Evolutionary conservation across 2,888 invertebrate species (phyloP).

Genomic region (Drosophila demipolita): DNA sequence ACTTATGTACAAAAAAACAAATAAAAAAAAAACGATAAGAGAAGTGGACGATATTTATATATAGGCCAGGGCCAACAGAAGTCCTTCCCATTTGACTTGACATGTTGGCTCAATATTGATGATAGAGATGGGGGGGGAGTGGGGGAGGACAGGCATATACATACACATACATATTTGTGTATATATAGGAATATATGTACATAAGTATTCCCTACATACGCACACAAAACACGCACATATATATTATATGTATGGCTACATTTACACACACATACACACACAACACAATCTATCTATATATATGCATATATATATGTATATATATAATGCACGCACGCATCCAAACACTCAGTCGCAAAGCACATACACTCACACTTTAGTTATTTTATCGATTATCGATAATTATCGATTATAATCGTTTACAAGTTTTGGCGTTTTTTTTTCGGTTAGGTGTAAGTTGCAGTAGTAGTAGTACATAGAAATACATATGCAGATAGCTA

Average conservation of each 20-base stretch:
- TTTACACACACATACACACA: slow-evolving; percentile 9
- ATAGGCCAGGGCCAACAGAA: background rate
- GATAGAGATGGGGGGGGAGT: background rate
- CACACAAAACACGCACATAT: slow-evolving; percentile 1
- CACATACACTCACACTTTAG: background rate
- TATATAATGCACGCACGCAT: slow-evolving; percentile 6
- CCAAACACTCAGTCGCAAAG: slow-evolving; percentile 14
- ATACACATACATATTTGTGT: slow-evolving; percentile 10
- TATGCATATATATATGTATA: background rate
- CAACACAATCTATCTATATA: background rate
- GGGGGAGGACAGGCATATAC: background rate
- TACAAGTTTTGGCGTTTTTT: slow-evolving; percentile 39
- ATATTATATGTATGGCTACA: slow-evolving; percentile 18
- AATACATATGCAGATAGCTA: slow-evolving; percentile 23
- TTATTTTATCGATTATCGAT: slow-evolving; percentile 32
- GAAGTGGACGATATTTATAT: slow-evolving; percentile 56
- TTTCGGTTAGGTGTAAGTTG: slow-evolving; percentile 34
- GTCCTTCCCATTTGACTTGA: slow-evolving; percentile 4
- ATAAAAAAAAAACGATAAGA: background rate
- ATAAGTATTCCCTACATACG: background rate
- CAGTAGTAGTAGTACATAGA: slow-evolving; percentile 31
- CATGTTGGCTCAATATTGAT: slow-evolving; percentile 28
- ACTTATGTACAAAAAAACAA: slow-evolving; percentile 15
- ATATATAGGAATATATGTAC: slow-evolving; percentile 7
- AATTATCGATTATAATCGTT: slow-evolving; percentile 20